Conservation (phyloP, 2,113 vertebrate species). For the Bos indicus region DNA sequence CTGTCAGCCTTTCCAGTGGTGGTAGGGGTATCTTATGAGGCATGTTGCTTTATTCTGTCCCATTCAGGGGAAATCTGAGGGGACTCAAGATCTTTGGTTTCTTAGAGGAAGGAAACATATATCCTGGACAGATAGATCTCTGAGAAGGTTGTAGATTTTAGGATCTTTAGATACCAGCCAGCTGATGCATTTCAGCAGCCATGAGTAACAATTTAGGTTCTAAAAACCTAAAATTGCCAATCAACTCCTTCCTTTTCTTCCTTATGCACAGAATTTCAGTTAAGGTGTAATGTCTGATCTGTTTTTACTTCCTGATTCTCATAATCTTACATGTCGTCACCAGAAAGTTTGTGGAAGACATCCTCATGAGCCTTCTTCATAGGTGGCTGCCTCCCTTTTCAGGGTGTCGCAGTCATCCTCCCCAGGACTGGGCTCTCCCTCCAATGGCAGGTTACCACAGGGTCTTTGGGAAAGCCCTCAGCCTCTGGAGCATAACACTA, state of each 20-base stretch:
- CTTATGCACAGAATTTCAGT: background rate
- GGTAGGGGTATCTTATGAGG: background rate
- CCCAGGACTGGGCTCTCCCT: background rate
- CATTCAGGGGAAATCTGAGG: background rate
- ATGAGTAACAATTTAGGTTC: background rate
- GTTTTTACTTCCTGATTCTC: background rate
- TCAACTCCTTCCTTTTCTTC: background rate
- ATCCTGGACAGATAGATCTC: background rate
- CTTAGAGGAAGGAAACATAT: background rate
- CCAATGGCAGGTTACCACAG: background rate
- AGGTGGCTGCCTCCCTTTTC: background rate
- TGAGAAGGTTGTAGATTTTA: background rate
- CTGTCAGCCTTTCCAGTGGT: background rate
- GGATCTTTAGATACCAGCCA: background rate
- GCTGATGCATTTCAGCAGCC: background rate
- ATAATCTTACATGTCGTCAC: background rate
- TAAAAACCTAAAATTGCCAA: background rate
- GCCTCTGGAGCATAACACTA: background rate
- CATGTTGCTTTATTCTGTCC: background rate
- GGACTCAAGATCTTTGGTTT: background rate
- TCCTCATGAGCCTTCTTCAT: background rate
- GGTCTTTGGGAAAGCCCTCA: background rate
- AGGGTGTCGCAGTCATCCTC: background rate
- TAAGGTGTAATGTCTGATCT: background rate
- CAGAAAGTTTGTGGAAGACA: background rate